Evolutionary conservation across 1,140 invertebrate species (phyloP), one percentile per base, ranked within the genome.

Genomic region (Sinella curviseta): DNA sequence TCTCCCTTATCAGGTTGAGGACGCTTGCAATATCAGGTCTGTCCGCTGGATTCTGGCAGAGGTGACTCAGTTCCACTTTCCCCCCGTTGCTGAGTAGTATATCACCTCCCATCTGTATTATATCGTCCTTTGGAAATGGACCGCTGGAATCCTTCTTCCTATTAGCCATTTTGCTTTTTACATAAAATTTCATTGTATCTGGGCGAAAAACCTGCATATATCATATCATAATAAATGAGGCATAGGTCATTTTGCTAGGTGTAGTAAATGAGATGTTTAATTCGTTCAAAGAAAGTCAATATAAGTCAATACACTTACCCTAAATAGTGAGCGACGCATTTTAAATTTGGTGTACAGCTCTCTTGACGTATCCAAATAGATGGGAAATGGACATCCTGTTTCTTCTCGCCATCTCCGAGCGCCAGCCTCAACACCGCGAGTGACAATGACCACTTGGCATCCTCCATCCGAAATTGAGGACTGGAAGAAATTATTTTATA

Each of bases 71-170:
- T n/a, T 30, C 30, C 14, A 33, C 28, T 4, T 3, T 33, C 31
- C 65, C 65, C 30, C 14, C 31, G 30, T n/a, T 30, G 1, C 26
- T 4, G 4, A 70, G 8, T 3, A 70, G 4, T 2, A 70, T 33
- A 33, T 70, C 65, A 16, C 65, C 65, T 4, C 65, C 65, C 65
- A 70, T 70, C n/a, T 70, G 65, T 31, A 70, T 70, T 3, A n/a
- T 3, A 24, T 70, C 65, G 31, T 70, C 65, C 2, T 33, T 30
- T 70, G 26, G 8, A n/a, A 31, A 70, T 8, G 65, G 65, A 30
- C n/a, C 12, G 30, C 65, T 30, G 8, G 65, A 8, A 3, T 31
- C 4, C 30, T 70, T 70, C 2, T 3, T 3, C 1, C n/a, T n/a
- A n/a, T n/a, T n/a, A n/a, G n/a, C n/a, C n/a, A n/a, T n/a, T n/a